phyloP scores from a whole-genome alignment of 1,140 invertebrate species.

The Drosophila malerkotliana region DNA sequence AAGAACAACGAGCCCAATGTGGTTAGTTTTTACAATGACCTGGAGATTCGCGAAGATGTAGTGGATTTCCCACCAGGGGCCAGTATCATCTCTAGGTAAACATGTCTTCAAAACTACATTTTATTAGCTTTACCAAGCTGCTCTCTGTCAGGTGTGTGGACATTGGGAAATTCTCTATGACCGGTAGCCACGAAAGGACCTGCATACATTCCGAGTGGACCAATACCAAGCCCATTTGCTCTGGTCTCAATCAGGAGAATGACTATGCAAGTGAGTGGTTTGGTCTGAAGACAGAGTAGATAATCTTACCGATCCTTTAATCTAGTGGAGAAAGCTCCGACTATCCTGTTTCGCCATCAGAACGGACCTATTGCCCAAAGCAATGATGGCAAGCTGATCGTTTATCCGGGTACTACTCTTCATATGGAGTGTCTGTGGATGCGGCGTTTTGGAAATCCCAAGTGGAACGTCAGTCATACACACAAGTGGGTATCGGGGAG shows the following conservation, averaged over 20 bases:
- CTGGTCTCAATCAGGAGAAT: conserved; percentile 92
- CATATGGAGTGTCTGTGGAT: conserved; percentile 95
- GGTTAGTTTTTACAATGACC: conserved; percentile 91
- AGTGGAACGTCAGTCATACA: conserved; percentile 91
- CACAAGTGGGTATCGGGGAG: conserved; percentile 85
- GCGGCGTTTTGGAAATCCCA: conserved; percentile 91
- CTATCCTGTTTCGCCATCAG: conserved; percentile 92
- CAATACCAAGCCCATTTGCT: conserved; percentile 90
- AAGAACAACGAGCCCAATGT: conserved; percentile 91
- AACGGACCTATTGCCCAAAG: conserved; percentile 93
- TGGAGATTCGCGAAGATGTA: conserved; percentile 89
- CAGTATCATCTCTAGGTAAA: conserved; percentile 87
- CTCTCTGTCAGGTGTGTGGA: conserved; percentile 88
- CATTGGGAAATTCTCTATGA: conserved; percentile 90
- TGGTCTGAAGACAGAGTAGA: not conserved
- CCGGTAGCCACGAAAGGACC: conserved; percentile 86
- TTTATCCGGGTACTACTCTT: conserved; percentile 92
- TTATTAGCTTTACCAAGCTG: not conserved
- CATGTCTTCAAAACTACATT: not conserved
- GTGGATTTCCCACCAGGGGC: conserved; percentile 91
- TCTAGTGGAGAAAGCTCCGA: conserved; percentile 93
- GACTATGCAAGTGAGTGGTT: conserved; percentile 91
- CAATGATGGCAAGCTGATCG: conserved; percentile 92
- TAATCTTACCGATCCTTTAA: not conserved
- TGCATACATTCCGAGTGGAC: conserved; percentile 92